A percentile compares a stretch with the other conserved stretches of the same genome.
These are phyloP conservation scores for Phalacrocorax carbo DNA, from an alignment of 2,113 vertebrate genomes.

Conservation along the genomic window DNA sequence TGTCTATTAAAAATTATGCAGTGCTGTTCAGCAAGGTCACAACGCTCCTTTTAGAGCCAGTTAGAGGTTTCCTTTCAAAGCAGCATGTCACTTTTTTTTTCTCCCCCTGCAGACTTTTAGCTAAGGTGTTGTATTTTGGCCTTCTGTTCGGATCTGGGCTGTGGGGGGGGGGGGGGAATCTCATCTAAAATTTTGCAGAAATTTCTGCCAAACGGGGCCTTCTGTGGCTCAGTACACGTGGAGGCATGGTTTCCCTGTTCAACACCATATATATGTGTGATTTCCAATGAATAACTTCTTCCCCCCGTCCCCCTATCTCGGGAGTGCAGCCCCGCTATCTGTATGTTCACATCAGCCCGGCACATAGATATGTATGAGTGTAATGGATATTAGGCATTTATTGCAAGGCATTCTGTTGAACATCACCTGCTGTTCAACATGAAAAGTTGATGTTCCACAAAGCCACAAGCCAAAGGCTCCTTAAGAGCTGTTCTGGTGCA, in stretches of 20 bases:
- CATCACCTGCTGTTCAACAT: constrained; percentile 65
- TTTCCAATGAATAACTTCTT: constrained; percentile 13
- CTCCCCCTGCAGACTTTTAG: neutral
- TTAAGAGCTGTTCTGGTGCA: constrained; percentile 13
- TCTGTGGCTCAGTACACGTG: fast-evolving
- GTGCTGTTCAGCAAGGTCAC: constrained; percentile 54
- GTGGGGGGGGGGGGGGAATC: fast-evolving
- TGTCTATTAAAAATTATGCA: constrained; percentile 56
- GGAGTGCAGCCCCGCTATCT: constrained; percentile 42
- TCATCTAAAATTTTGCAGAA: neutral
- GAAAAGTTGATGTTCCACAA: constrained; percentile 57
- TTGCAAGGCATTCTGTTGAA: constrained; percentile 29
- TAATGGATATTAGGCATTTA: constrained; percentile 50
- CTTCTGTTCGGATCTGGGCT: neutral
- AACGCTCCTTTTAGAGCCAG: neutral
- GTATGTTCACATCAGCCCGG: neutral
- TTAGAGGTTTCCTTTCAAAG: constrained; percentile 16
- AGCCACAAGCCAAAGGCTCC: constrained; percentile 37
- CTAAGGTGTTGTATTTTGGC: neutral
- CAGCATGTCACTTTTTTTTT: neutral
- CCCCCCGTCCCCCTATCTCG: neutral
- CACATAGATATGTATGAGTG: neutral
- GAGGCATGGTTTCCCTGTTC: neutral
- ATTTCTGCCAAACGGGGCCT: neutral
- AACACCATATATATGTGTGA: neutral